These are phyloP conservation scores for Laticauda colubrina DNA, from an alignment of 2,113 vertebrate species.

Conservation along the genomic window DNA sequence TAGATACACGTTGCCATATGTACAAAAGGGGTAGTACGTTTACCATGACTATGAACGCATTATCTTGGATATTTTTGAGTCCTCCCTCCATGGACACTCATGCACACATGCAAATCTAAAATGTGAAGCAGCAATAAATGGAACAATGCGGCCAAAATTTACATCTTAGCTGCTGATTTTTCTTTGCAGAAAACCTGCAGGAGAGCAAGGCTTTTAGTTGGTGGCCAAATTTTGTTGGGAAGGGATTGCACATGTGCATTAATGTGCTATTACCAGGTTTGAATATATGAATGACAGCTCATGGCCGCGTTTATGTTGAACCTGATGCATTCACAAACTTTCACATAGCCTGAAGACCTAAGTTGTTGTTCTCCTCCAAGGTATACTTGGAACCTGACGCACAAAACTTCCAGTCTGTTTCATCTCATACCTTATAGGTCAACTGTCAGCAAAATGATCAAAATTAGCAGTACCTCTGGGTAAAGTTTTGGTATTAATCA, in stretches of 20 bases:
- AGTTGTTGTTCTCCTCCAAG: no score
- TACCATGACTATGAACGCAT: background rate
- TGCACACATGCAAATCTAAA: background rate
- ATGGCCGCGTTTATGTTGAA: background rate
- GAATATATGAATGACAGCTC: background rate
- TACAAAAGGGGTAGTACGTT: background rate
- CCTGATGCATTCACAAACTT: background rate
- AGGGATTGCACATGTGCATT: background rate
- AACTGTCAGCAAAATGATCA: background rate
- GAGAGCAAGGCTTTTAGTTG: background rate
- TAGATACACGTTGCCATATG: background rate
- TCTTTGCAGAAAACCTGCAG: background rate
- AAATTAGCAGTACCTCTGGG: background rate
- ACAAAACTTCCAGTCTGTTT: background rate
- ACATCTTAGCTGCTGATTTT: background rate
- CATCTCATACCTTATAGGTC: background rate
- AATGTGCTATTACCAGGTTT: background rate
- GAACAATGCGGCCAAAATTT: background rate
- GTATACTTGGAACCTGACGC: background rate
- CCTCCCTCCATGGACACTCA: background rate
- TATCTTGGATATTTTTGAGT: background rate
- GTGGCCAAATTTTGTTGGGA: background rate
- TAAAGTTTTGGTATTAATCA: background rate
- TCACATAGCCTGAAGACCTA: background rate
- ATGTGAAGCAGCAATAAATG: background rate